Evolutionary conservation across 2,888 invertebrate species (phyloP), one percentile per base, ranked within the genome.

Genomic region (Xestia sexstrigata): DNA sequence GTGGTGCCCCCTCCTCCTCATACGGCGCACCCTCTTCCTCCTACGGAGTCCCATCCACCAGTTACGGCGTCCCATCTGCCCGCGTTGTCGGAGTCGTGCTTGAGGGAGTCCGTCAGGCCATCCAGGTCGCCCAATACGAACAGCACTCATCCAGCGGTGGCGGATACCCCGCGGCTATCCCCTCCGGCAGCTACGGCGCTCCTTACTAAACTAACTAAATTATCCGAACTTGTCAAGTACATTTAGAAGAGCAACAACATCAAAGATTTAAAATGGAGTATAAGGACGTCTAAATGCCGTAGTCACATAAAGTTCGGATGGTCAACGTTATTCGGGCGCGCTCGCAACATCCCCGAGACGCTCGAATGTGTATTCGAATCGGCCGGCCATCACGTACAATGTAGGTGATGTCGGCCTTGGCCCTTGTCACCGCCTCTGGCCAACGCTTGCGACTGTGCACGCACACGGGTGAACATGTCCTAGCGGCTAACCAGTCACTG

Each of bases 121-220:
- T 98, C 95, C 98, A 98, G 94, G 98, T 98, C 84, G 98, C 98
- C 65, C 98, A 98, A 92, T 98, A 98, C 97, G 97, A 98, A 89
- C 98, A 98, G 96, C 96, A 71, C 20, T 82, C 94, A 95, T 97
- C 89, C 73, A 91, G 91, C 79, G 92, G 92, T 77, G 95, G 95
- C 65, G 84, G 97, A 97, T 96, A 97, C 97, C 83, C 98, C 80
- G 97, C 97, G 77, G 91, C 92, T 89, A 95, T 97, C 83, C 98
- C 98, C 84, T 97, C 97, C 91, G 97, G 98, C 94, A 97, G 97
- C 95, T 98, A 98, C 95, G 98, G 98, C 92, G 97, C 97, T 84
- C 97, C 97, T 76, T 97, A 94, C 96, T 97, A 97, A 90, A 81
- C 78, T 74, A 84, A 60, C 75, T 68, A 79, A 82, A 35, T 70